These are phyloP conservation scores for Empidonax alnorum DNA, from an alignment of 2,113 vertebrate species.

Conservation along the genomic window DNA sequence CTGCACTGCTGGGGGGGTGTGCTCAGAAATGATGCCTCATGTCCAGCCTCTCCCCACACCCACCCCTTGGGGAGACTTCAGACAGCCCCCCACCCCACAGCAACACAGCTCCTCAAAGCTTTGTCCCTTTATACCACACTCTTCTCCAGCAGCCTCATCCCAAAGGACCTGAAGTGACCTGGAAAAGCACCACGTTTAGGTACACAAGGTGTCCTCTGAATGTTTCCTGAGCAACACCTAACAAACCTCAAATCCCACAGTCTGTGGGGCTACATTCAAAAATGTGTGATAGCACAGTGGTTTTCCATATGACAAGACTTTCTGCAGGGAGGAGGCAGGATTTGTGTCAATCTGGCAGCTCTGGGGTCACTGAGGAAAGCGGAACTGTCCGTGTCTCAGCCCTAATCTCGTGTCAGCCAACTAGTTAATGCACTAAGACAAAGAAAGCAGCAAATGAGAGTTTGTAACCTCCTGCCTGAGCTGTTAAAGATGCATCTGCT, in stretches of 20 bases:
- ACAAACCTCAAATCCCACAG: not conserved
- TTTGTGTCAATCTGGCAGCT: not conserved
- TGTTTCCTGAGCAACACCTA: fast-evolving
- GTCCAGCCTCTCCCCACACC: not conserved
- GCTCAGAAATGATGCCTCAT: fast-evolving
- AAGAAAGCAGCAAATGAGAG: not conserved
- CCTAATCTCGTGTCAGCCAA: not conserved
- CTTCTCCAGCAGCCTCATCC: not conserved
- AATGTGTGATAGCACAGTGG: not conserved
- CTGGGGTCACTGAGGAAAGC: not conserved
- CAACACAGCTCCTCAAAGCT: not conserved
- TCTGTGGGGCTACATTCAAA: not conserved
- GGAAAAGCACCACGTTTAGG: not conserved
- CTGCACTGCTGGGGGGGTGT: fast-evolving
- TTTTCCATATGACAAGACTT: not conserved
- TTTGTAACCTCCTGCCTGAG: not conserved
- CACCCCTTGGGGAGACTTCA: not conserved
- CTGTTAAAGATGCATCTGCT: not conserved
- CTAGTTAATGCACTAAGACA: not conserved
- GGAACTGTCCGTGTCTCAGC: not conserved
- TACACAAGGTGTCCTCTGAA: not conserved
- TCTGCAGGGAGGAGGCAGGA: not conserved
- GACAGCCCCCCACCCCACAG: not conserved
- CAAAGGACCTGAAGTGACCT: not conserved
- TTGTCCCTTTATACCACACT: not conserved